Evolutionary conservation across 1,140 invertebrate species (phyloP).

Genomic region (Hylaeus anthracinus): DNA sequence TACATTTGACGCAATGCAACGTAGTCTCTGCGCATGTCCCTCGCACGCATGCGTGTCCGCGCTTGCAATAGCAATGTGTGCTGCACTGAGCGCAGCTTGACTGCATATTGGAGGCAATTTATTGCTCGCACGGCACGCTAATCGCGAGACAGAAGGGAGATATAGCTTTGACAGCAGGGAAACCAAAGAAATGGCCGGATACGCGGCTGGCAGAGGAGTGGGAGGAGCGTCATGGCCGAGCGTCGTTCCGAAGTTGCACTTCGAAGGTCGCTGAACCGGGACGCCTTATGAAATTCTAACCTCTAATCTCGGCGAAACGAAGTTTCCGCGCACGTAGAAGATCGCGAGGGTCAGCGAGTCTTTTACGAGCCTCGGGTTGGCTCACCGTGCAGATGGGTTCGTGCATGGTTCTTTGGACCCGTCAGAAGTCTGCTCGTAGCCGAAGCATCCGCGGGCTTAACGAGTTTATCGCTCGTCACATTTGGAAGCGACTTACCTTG

Average conservation of each 20-base stretch:
- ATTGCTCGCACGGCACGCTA: slow-evolving; percentile 28
- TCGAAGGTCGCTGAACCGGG: slow-evolving; percentile 40
- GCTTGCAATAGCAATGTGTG: slow-evolving; percentile 21
- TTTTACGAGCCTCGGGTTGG: neutral
- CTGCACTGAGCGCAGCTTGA: neutral
- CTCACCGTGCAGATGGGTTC: neutral
- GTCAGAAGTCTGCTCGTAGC: neutral
- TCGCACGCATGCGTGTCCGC: neutral
- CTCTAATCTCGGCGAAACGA: slow-evolving; percentile 7
- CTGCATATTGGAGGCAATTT: slow-evolving; percentile 39
- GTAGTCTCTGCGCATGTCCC: neutral
- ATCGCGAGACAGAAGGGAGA: slow-evolving; percentile 27
- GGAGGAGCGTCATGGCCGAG: slow-evolving; percentile 49
- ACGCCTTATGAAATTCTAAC: slow-evolving; percentile 36
- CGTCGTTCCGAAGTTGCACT: slow-evolving; percentile 42
- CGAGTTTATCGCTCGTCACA: neutral
- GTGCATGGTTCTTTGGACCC: neutral
- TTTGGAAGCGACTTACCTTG: no score
- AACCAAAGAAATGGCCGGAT: slow-evolving; percentile 34
- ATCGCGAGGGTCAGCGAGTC: neutral
- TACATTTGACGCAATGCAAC: slow-evolving; percentile 38
- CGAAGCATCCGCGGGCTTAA: neutral
- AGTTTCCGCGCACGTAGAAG: neutral
- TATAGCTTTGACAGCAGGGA: slow-evolving; percentile 35
- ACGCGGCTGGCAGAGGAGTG: neutral